phyloP scores from a whole-genome alignment of 2,888 invertebrate genomes.

The Caenorhabditis imperialis region DNA sequence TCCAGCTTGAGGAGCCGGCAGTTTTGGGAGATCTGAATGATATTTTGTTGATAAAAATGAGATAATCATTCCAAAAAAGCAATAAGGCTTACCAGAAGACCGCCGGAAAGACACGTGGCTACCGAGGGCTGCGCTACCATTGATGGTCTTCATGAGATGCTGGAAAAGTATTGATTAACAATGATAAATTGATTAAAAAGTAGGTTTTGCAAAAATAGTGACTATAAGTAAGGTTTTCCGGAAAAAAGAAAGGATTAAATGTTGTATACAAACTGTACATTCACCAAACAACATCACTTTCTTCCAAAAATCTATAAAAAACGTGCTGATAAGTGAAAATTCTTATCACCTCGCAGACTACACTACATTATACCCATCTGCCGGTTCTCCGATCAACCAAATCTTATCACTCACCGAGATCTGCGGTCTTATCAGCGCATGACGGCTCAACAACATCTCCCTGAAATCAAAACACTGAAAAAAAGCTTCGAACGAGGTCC shows the following conservation, averaged over 20 bases:
- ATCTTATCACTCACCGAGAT: conserved; percentile 32
- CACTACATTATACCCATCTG: conserved; percentile 28
- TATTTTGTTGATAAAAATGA: neutral
- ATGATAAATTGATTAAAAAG: too few relatives aligned
- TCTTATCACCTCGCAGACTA: conserved; percentile 40
- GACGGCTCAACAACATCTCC: conserved; percentile 28
- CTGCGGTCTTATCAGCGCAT: conserved; percentile 18
- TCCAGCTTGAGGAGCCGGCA: conserved; percentile 67
- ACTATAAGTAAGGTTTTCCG: too few relatives aligned
- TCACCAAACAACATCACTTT: conserved; percentile 8
- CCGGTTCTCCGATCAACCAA: conserved; percentile 18
- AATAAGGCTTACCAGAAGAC: conserved; percentile 23
- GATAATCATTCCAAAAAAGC: too few relatives aligned
- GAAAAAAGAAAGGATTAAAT: too few relatives aligned
- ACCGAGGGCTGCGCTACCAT: conserved; percentile 4
- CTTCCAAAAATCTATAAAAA: conserved; percentile 4
- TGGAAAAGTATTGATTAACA: conserved; percentile 13
- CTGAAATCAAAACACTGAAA: too few relatives aligned
- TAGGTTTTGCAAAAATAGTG: too few relatives aligned
- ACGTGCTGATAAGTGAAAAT: conserved; percentile 12
- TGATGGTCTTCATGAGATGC: conserved; percentile 44
- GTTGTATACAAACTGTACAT: too few relatives aligned
- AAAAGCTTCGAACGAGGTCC: too few relatives aligned
- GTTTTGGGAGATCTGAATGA: conserved; percentile 58
- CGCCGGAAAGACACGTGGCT: conserved; percentile 19